These are phyloP conservation scores for Colletes collaris DNA, from an alignment of 2,888 invertebrate genomes.

Conservation along the genomic window DNA sequence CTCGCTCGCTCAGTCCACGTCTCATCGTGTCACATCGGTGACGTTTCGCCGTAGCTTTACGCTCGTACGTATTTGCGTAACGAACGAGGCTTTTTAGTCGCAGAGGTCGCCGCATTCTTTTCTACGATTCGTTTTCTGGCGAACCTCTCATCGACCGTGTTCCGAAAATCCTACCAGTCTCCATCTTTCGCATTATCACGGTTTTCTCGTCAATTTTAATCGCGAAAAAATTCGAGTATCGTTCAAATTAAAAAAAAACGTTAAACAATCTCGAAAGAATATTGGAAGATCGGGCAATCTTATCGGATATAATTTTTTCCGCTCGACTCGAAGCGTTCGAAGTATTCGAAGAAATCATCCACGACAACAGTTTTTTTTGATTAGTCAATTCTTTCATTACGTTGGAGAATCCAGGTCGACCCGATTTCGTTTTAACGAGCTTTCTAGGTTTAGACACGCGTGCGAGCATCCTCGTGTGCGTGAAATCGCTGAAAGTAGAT, in stretches of 20 bases:
- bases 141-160: constrained; percentile 28
- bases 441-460: too few species aligned
- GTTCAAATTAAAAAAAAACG: too few species aligned
- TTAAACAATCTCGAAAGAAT: too few species aligned
- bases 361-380: too few species aligned
- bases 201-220: background rate
- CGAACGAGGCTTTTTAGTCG: constrained; percentile 42
- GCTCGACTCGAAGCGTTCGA: background rate
- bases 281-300: too few species aligned
- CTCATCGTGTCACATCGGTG: constrained; percentile 20
- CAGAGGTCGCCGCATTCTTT: constrained; percentile 44
- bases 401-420: background rate
- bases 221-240: too few species aligned
- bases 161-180: background rate
- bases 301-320: background rate
- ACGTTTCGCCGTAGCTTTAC: constrained; percentile 9
- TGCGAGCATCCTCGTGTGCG: background rate
- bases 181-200: background rate
- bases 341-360: too few species aligned
- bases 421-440: too few species aligned
- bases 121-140: constrained; percentile 11
- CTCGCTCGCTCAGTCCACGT: constrained; percentile 7
- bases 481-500: background rate
- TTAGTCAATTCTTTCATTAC: background rate
- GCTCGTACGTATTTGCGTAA: constrained; percentile 54